Evolutionary conservation across 23 tunicate genomes (phyloP).

Genomic region (Ascidia mentula): DNA sequence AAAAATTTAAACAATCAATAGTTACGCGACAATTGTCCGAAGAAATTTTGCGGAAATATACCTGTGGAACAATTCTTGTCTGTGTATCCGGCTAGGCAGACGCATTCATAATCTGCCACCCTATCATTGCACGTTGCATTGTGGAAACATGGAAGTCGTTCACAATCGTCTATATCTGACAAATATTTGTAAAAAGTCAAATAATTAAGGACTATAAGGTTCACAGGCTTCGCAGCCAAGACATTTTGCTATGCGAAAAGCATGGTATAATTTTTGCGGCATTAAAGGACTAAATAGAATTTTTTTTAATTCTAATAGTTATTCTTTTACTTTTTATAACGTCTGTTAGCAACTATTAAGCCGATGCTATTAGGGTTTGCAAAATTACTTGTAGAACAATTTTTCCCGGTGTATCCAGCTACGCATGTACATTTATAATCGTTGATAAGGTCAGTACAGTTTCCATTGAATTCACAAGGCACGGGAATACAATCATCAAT

Average conservation of each 20-base stretch:
- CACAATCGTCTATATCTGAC: neutral
- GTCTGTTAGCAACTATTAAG: too few relatives aligned
- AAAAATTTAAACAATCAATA: too few relatives aligned
- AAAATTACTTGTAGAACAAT: neutral
- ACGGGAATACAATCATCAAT: neutral
- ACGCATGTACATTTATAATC: neutral
- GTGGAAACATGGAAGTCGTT: neutral
- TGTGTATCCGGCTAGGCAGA: neutral
- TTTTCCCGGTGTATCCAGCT: slow-evolving; percentile 15
- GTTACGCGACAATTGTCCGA: too few relatives aligned
- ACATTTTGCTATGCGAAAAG: too few relatives aligned
- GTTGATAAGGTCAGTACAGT: neutral
- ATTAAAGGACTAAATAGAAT: neutral
- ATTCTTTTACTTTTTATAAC: too few relatives aligned
- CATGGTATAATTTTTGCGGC: too few relatives aligned
- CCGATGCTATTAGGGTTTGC: too few relatives aligned
- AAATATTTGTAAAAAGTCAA: too few relatives aligned
- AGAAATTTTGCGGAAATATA: too few relatives aligned
- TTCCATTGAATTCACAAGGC: neutral
- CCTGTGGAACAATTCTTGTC: neutral
- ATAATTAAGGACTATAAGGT: too few relatives aligned
- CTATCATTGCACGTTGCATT: neutral
- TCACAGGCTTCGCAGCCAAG: too few relatives aligned
- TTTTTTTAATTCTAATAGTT: neutral
- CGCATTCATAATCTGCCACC: neutral